Conservation (phyloP, 2,797 vertebrate genomes). For the Falco berigora region DNA sequence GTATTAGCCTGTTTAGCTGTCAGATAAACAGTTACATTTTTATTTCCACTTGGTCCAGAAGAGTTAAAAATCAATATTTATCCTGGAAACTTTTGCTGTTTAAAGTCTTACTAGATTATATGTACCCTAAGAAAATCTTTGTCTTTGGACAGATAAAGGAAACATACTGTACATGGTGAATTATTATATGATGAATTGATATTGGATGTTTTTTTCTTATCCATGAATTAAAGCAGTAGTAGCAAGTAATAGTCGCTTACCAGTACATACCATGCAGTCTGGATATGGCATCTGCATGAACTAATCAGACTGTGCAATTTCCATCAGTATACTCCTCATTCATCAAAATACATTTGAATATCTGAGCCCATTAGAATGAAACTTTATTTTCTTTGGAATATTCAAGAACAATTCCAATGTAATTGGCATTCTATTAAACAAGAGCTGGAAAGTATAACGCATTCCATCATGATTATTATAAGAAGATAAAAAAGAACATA, state of each 20-base stretch:
- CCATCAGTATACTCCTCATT: background rate
- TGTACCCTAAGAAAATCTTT: background rate
- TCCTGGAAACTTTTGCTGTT: background rate
- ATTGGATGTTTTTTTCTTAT: background rate
- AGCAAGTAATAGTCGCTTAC: background rate
- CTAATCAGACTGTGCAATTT: background rate
- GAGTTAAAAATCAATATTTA: background rate
- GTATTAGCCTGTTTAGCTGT: background rate
- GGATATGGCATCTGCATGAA: background rate
- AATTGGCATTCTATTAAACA: background rate
- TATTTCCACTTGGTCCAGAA: background rate
- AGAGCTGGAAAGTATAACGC: background rate
- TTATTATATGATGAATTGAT: background rate
- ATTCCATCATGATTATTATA: background rate
- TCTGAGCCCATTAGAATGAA: background rate
- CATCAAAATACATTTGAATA: background rate
- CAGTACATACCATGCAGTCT: background rate
- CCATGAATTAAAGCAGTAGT: background rate
- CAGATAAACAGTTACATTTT: background rate
- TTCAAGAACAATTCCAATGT: background rate
- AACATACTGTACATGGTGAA: background rate
- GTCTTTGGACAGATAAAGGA: background rate
- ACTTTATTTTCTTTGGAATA: background rate
- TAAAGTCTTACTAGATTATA: background rate
- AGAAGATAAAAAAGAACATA: background rate